A percentile compares a stretch with the other conserved stretches of the same genome.
phyloP scores from a whole-genome alignment of 2,888 invertebrate genomes.

The Morinoia aosen region DNA sequence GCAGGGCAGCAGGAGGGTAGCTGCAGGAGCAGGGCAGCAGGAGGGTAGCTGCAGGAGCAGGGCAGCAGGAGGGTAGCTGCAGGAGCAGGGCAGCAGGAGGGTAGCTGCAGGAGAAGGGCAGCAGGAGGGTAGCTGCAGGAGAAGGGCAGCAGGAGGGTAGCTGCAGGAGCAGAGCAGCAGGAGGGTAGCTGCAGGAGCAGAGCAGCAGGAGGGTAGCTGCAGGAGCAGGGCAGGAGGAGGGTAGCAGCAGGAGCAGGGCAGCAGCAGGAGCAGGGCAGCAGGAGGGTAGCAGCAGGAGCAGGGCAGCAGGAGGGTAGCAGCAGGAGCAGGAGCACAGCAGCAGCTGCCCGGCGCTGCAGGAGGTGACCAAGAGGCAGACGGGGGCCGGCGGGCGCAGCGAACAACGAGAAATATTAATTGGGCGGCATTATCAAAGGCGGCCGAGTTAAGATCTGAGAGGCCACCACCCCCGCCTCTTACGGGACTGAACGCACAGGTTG shows the following conservation, averaged over 20 bases:
- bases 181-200: background rate
- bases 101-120: no score
- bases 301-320: background rate
- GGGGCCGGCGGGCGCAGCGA: background rate
- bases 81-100: no score
- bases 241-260: background rate
- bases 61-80: no score
- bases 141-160: no score
- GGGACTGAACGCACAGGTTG: background rate
- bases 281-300: background rate
- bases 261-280: background rate
- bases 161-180: no score
- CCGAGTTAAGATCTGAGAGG: slow-evolving; percentile 34
- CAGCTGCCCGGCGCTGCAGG: no score
- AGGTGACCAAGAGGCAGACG: background rate
- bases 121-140: no score
- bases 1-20: no score
- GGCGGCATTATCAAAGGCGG: slow-evolving; percentile 31
- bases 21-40: background rate
- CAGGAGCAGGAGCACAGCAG: background rate
- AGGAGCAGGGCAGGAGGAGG: no score
- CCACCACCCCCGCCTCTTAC: background rate
- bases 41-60: background rate
- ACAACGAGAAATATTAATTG: slow-evolving; percentile 45
- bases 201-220: no score